Evolutionary conservation across 2,888 invertebrate species (phyloP).

Genomic region (Tetrapedia diversipes): DNA sequence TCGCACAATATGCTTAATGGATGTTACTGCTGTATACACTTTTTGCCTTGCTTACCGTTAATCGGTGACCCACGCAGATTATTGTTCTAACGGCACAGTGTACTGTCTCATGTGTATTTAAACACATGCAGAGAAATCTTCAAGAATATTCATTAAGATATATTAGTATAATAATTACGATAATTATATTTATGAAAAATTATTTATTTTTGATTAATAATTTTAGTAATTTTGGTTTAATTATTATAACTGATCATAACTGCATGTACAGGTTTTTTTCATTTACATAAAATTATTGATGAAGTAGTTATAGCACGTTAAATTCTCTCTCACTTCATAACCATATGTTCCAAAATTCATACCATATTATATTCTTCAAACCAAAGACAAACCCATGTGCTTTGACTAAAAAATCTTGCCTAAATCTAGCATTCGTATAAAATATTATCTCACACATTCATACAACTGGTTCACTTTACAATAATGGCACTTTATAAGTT

Average conservation of each 20-base stretch:
- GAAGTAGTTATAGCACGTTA: slow-evolving; percentile 32
- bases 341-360: slow-evolving; percentile 30
- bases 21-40: too few relatives aligned
- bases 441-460: slow-evolving; percentile 67
- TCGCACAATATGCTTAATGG: too few relatives aligned
- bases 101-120: too few relatives aligned
- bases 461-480: slow-evolving; percentile 47
- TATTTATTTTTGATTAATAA: slow-evolving; percentile 71
- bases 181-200: slow-evolving; percentile 71
- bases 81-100: too few relatives aligned
- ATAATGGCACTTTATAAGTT: slow-evolving; percentile 61
- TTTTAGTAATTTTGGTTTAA: slow-evolving; percentile 48
- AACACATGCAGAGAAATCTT: too few relatives aligned
- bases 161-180: background rate
- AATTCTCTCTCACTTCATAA: slow-evolving; percentile 22
- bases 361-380: slow-evolving; percentile 25
- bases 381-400: slow-evolving; percentile 44
- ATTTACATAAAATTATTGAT: slow-evolving; percentile 36
- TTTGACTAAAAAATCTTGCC: slow-evolving; percentile 50
- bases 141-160: too few relatives aligned
- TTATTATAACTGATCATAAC: slow-evolving; percentile 55
- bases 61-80: too few relatives aligned
- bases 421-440: slow-evolving; percentile 71
- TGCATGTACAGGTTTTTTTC: slow-evolving; percentile 51
- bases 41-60: too few relatives aligned